phyloP scores from a whole-genome alignment of 2,113 vertebrate genomes.

The Antennarius striatus region DNA sequence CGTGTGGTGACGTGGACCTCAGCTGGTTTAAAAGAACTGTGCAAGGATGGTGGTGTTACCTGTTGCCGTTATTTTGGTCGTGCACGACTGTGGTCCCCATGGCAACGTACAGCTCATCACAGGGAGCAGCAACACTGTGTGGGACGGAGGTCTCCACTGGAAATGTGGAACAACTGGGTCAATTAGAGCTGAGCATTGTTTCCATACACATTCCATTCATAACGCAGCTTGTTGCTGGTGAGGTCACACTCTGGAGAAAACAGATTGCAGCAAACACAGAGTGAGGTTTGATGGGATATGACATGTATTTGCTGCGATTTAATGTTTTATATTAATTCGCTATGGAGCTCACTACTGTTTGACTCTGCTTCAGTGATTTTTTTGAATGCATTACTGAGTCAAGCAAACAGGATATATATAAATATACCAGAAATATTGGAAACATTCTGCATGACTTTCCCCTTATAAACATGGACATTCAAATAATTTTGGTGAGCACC shows the following conservation, averaged over 20 bases:
- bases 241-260: slow-evolving; percentile 6
- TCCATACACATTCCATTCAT: slow-evolving; percentile 29
- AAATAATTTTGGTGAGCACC: background rate
- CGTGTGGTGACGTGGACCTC: slow-evolving; percentile 47
- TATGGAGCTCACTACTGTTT: no score
- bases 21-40: slow-evolving; percentile 34
- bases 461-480: background rate
- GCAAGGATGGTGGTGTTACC: slow-evolving; percentile 71
- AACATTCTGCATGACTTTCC: background rate
- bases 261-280: background rate
- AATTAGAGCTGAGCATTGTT: slow-evolving; percentile 45
- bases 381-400: background rate
- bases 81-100: slow-evolving; percentile 74
- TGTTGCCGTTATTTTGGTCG: slow-evolving; percentile 67
- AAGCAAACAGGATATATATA: background rate
- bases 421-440: background rate
- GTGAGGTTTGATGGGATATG: no score
- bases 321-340: no score
- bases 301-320: no score
- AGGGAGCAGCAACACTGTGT: slow-evolving; percentile 55
- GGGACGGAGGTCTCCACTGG: slow-evolving; percentile 53
- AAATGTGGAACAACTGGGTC: slow-evolving; percentile 55
- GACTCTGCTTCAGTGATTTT: no score
- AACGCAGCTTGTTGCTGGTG: slow-evolving; percentile 1
- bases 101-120: slow-evolving; percentile 73